Base-by-base conservation (phyloP, 53 echinoderm and acorn worm genomes). In the Mesocentrotus franciscanus region DNA sequence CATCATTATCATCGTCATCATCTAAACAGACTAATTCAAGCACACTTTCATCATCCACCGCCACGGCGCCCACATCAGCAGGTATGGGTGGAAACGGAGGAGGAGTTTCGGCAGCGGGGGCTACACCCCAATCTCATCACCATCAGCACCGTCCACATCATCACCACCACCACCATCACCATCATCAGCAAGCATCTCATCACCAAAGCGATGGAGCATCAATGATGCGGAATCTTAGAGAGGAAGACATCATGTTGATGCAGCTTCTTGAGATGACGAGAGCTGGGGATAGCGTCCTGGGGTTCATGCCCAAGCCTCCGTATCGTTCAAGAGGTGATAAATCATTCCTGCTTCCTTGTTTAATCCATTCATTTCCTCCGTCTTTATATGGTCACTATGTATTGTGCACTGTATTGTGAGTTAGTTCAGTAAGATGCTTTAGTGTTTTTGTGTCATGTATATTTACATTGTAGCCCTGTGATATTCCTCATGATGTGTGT, bases 211-310 rank as follows among this genome's bases (percentile, higher is more conserved):
- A 27, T 0, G 95, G 95, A 55, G 93, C 71, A 14, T 87, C 93
- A 22, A 79, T 90, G 90, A 78, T 90, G 92, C 97, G 95, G 90
- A 95, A 96, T 61, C 95, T 97, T 34, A 93, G 96, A 91, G 97
- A 98, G 95, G 99, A 98, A 58, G 97, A 99, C 79, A 96, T 96
- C 61, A 96, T 98, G 98, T 78, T 99, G 93, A 95, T 98, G 96
- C 98, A 98, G 94, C 90, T 98, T 60, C 92, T 99, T 20, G 97
- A 98, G 68, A 85, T 97, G 85, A 95, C 94, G 24, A 84, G 95
- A 34, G 95, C 95, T 36, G 97, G 96, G 29, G 97, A 97, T 70
- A 96, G 89, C 72, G 89, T 96, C 34, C 96, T 96, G 96, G 94
- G 97, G 35, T 97, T 96, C 93, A 92, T 96, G 85, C 96, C 97